A percentile compares a stretch with the other conserved stretches of the same genome.
Evolutionary conservation across 2,113 vertebrate genomes (phyloP).

Genomic region (Coptodon bakossiorum): DNA sequence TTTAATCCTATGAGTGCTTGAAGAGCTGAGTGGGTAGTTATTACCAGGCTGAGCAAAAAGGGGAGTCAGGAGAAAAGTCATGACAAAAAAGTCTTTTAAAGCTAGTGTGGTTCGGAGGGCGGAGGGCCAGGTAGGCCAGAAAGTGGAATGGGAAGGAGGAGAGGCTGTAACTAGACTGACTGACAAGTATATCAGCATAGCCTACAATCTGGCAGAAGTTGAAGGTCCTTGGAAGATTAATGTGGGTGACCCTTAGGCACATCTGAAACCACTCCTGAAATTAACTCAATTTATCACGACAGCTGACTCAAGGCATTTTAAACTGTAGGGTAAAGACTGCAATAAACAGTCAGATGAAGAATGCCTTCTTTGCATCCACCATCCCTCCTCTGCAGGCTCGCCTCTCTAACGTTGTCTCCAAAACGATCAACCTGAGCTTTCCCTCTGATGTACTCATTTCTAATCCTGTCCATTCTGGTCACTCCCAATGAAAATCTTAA

Average conservation of each 20-base stretch:
- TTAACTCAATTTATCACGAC: not conserved
- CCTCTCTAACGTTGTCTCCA: not conserved
- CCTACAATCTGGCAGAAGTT: not conserved
- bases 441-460: not conserved
- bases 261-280: not conserved
- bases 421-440: not conserved
- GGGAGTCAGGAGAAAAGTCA: not conserved
- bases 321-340: not conserved
- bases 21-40: not conserved
- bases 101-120: accelerated
- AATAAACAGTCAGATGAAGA: no score
- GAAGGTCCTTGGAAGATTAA: not conserved
- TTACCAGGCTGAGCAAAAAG: not conserved
- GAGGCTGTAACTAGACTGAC: not conserved
- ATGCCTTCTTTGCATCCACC: no score
- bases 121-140: not conserved
- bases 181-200: not conserved
- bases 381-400: not conserved
- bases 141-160: not conserved
- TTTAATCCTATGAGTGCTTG: not conserved
- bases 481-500: not conserved
- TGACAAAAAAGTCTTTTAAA: not conserved
- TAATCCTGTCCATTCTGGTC: not conserved
- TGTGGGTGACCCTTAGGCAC: not conserved
- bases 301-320: not conserved